Conservation (phyloP, 2,113 vertebrate species). For the Xenopus laevis region DNA sequence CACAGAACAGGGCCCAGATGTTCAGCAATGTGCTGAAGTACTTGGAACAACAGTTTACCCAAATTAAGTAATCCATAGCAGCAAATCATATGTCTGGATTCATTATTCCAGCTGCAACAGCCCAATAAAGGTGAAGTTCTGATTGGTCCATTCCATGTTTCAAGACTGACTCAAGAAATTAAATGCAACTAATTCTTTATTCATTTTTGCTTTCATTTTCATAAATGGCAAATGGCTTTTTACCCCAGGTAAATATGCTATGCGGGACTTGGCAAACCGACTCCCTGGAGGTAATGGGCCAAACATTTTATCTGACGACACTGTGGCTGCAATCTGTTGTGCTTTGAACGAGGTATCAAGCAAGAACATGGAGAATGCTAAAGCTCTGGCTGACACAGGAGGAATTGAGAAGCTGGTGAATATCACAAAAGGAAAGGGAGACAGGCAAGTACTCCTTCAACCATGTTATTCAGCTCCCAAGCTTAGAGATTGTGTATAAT, state of each 20-base stretch:
- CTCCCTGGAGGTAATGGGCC: slow-evolving; percentile 82
- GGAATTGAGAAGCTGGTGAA: slow-evolving; percentile 97
- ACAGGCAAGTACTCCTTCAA: slow-evolving; percentile 72
- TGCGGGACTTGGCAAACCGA: slow-evolving; percentile 94
- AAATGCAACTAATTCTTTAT: too few relatives aligned
- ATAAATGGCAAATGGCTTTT: not conserved
- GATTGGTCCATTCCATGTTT: too few relatives aligned
- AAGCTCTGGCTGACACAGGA: slow-evolving; percentile 90
- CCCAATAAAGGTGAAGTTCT: too few relatives aligned
- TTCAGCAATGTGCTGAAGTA: too few relatives aligned
- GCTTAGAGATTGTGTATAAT: too few relatives aligned
- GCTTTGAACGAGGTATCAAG: slow-evolving; percentile 95
- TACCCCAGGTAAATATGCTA: slow-evolving; percentile 86
- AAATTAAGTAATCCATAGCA: too few relatives aligned
- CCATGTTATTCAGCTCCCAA: too few relatives aligned
- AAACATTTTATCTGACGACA: slow-evolving; percentile 85
- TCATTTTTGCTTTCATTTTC: not conserved
- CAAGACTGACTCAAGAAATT: too few relatives aligned
- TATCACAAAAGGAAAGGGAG: slow-evolving; percentile 92
- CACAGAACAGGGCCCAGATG: too few relatives aligned
- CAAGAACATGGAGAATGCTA: slow-evolving; percentile 98
- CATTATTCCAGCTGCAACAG: too few relatives aligned
- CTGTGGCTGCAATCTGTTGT: slow-evolving; percentile 91
- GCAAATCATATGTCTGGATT: too few relatives aligned
- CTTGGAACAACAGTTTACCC: too few relatives aligned